Percentiles rank a stretch among this genome's conserved stretches.
phyloP scores from a whole-genome alignment of 2,888 invertebrate genomes.

The Trichopoda pennipes region DNA sequence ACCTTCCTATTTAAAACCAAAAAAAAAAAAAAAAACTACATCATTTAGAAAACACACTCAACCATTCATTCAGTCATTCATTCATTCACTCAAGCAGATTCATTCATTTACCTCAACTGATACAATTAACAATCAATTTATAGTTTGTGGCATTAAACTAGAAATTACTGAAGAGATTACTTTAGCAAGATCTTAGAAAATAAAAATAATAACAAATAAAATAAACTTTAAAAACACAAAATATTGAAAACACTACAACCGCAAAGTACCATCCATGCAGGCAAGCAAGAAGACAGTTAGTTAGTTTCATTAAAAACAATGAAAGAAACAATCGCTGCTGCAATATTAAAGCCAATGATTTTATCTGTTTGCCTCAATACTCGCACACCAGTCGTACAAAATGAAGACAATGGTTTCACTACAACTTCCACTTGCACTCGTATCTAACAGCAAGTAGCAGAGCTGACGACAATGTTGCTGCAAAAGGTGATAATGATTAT shows the following conservation, averaged over 20 bases:
- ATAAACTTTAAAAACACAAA: not conserved
- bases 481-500: conserved; percentile 48
- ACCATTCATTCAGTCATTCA: not conserved
- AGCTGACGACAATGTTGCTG: conserved; percentile 26
- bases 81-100: not conserved
- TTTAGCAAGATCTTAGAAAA: conserved; percentile 19
- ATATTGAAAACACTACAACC: conserved; percentile 37
- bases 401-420: not conserved
- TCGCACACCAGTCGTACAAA: not conserved
- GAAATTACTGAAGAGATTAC: conserved; percentile 18
- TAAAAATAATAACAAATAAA: conserved; percentile 4
- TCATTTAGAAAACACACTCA: conserved; percentile 11
- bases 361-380: not conserved
- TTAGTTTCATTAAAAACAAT: conserved; percentile 8
- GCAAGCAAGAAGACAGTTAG: too few relatives aligned
- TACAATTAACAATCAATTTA: conserved; percentile 22
- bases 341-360: conserved; percentile 30
- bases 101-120: conserved; percentile 5
- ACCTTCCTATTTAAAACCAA: conserved; percentile 14
- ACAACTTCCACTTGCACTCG: not conserved
- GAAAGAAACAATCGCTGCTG: conserved; percentile 2
- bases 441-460: not conserved
- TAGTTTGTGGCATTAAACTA: conserved; percentile 24
- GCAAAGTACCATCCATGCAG: conserved; percentile 25
- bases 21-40: not conserved